Base-by-base conservation (phyloP, 2,797 vertebrate genomes). In the Chrysocyon brachyurus region DNA sequence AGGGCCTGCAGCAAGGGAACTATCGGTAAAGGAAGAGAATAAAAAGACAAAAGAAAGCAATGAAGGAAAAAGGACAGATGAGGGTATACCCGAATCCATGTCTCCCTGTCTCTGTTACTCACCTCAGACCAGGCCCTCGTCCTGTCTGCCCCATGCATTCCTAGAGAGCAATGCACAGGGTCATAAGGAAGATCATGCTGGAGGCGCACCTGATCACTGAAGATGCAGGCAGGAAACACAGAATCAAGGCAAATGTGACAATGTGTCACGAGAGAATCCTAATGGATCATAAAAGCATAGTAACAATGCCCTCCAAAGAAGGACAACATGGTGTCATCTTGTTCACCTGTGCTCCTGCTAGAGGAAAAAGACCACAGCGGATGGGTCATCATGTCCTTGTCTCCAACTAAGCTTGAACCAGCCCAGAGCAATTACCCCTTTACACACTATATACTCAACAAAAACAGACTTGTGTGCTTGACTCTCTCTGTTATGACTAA, bases 261-360 rank as follows among this genome's bases (percentile, higher is more conserved):
- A 4, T 0, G 28, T 33, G 40, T 72, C 10, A 16, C 1, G 40
- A 92, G 11, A 9, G 79, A 78, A 12, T 14, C 33, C 17, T 10
- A 1, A 22, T n/a, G 17, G 36, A 5, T 10, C 6, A 3, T 3
- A 4, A 15, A 49, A 36, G 21, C 54, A 19, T 0, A 1, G 33
- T 16, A 54, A 64, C 75, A 16, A n/a, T 0, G 1, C 1, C 4
- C 79, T 78, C 40, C 17, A 19, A 49, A 84, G 46, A 72, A 59
- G 64, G 52, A 21, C 49, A 6, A 6, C n/a, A 2, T 0, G 19
- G 68, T 1, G 15, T 21, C 88, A 40, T 7, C 54, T 10, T 33
- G 46, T 8, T 21, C 4, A 1, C 63, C n/a, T 22, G 1, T 11
- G 5, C 8, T 49, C 70, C 28, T 1, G 3, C 15, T 1, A 16